A percentile compares a stretch with the other conserved stretches of the same genome.
Conservation (phyloP, 2,113 vertebrate species). For the Rhineura floridana region DNA sequence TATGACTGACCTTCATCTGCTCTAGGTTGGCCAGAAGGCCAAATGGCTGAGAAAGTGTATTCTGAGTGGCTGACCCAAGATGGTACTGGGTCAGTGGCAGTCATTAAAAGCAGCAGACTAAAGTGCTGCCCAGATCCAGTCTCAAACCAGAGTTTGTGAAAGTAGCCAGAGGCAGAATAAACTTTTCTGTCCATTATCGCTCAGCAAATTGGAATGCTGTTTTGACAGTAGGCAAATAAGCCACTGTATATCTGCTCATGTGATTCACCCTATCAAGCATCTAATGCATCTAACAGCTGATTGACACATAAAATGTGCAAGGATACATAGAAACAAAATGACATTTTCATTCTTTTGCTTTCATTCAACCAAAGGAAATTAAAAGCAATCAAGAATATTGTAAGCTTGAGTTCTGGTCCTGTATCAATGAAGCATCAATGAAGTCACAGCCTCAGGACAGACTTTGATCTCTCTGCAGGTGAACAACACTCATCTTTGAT, state of each 20-base stretch:
- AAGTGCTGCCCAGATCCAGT: not conserved
- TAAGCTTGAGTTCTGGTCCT: not conserved
- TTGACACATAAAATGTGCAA: not conserved
- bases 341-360: not conserved
- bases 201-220: not conserved
- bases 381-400: not conserved
- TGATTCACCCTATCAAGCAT: not conserved
- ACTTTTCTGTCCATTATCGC: not conserved
- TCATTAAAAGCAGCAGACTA: constrained; percentile 13
- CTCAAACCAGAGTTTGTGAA: not conserved
- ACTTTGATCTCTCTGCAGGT: not conserved
- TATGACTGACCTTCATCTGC: not conserved
- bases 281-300: not conserved
- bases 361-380: not conserved
- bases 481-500: not conserved
- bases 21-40: not conserved
- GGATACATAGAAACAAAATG: not conserved
- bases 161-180: not conserved
- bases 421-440: not conserved
- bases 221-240: not conserved
- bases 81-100: not conserved
- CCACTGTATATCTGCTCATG: not conserved
- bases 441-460: not conserved
- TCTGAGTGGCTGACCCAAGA: constrained; percentile 7
- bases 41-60: constrained; percentile 10